Conservation (phyloP, 2,888 invertebrate species). For the Augiades crinisus region DNA sequence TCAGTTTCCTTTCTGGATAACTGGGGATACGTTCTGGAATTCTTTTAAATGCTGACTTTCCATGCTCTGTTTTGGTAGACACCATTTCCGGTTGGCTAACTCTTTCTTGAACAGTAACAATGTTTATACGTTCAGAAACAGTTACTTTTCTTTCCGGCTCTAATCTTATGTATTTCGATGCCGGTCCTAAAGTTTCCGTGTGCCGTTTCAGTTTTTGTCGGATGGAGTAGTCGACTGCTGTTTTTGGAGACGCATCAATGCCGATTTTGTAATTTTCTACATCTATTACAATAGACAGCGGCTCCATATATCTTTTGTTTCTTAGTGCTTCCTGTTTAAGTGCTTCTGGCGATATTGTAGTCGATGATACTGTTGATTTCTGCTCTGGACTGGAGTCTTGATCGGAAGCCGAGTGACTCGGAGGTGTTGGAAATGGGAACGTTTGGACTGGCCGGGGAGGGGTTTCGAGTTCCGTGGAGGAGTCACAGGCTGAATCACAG, state of each 20-base stretch:
- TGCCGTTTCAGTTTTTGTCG: conserved; percentile 66
- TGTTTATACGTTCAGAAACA: conserved; percentile 22
- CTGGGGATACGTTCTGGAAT: conserved; percentile 44
- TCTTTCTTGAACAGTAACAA: conserved; percentile 26
- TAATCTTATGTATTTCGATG: conserved; percentile 52
- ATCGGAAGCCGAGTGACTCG: conserved; percentile 81
- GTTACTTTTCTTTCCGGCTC: conserved; percentile 39
- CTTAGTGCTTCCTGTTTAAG: conserved; percentile 57
- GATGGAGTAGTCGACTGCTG: conserved; percentile 72
- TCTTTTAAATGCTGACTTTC: conserved; percentile 49
- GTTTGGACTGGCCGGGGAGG: conserved; percentile 72
- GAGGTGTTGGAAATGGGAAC: conserved; percentile 80
- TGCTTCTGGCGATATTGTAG: conserved; percentile 73
- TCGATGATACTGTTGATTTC: conserved; percentile 77
- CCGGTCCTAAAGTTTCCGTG: conserved; percentile 53
- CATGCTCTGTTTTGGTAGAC: conserved; percentile 25
- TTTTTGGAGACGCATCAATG: conserved; percentile 72
- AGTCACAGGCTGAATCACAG: conserved; percentile 85
- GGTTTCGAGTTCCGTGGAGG: conserved; percentile 76
- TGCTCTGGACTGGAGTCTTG: conserved; percentile 78
- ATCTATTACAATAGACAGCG: conserved; percentile 71
- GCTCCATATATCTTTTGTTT: conserved; percentile 68
- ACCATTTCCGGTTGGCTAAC: conserved; percentile 13
- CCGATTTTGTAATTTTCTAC: conserved; percentile 76
- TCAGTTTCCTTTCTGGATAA: conserved; percentile 47